Evolutionary conservation across 2,888 invertebrate genomes (phyloP), one percentile per base, ranked within the genome.

Genomic region (Morinoia aosen): DNA sequence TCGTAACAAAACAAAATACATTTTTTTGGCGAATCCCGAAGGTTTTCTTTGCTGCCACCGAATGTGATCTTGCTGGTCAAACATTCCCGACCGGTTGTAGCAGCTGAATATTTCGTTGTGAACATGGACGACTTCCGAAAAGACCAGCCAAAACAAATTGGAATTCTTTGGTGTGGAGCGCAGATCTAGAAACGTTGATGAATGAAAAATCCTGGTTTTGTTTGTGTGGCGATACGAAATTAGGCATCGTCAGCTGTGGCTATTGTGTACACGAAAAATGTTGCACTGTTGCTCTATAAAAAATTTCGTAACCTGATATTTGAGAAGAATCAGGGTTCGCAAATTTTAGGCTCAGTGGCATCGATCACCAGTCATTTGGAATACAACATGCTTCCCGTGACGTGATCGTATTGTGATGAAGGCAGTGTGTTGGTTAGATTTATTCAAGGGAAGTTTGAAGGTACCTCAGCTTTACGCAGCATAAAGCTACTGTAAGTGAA

Each of bases 71-170:
- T 76, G 19, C 76, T 76, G 76, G 76, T 33, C 76, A 76, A 25
- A 33, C 76, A 76, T 76, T 33, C 76, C 76, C 10, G 76, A 76
- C 16, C 25, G 1, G 76, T 76, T 76, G 76, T 76, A 76, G 8
- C 76, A 25, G 76, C 76, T 76, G 33, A 76, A 76, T 76, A 76
- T 76, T 76, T 33, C 76, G 76, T 76, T 76, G 76, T 76, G 25
- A 25, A 76, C 76, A 33, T 76, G 76, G 33, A 76, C 25, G 76
- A 33, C 33, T 76, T 33, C 76, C 76, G 76, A 76, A 76, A 76
- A 76, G 76, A 76, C 76, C 8, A 76, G 76, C 76, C 76, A 76
- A 76, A 76, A 76, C 76, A 76, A 76, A 76, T 76, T 76, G 76
- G 33, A 76, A 25, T 76, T 76, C 33, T 76, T 76, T 7, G 33